These are phyloP conservation scores for Nephrotoma guestfalica DNA, from an alignment of 2,888 invertebrate genomes.

Conservation along the genomic window DNA sequence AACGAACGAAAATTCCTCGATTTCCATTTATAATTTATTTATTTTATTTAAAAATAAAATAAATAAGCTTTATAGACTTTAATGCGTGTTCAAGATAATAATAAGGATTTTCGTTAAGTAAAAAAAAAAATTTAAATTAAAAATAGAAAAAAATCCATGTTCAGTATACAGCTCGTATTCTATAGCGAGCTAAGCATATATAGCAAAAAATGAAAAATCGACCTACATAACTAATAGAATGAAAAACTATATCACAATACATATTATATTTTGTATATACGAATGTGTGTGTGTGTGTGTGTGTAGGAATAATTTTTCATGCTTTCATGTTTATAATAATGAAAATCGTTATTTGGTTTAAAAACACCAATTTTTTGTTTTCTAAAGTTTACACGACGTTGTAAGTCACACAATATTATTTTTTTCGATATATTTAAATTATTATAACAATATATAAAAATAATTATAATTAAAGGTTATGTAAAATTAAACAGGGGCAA, in stretches of 20 bases:
- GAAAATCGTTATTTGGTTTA: background rate
- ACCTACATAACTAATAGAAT: background rate
- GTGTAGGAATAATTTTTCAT: background rate
- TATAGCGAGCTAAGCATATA: background rate
- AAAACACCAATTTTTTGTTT: background rate
- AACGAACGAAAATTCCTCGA: background rate
- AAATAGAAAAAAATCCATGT: background rate
- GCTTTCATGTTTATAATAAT: background rate
- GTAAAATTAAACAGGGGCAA: background rate
- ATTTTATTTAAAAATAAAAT: background rate
- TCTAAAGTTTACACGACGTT: background rate
- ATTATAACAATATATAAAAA: background rate
- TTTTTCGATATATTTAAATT: background rate
- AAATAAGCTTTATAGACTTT: background rate
- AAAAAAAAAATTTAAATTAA: background rate
- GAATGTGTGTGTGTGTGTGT: background rate
- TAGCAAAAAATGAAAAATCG: background rate
- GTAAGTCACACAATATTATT: background rate
- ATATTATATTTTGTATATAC: background rate
- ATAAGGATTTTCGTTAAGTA: background rate
- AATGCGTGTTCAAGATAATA: background rate
- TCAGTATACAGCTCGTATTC: background rate
- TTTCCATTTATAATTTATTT: background rate
- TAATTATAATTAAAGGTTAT: background rate
- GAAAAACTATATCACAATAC: background rate